Percentiles rank a stretch among this genome's conserved stretches.
phyloP scores from a whole-genome alignment of 2,888 invertebrate genomes.

The Danaus chrysippus region DNA sequence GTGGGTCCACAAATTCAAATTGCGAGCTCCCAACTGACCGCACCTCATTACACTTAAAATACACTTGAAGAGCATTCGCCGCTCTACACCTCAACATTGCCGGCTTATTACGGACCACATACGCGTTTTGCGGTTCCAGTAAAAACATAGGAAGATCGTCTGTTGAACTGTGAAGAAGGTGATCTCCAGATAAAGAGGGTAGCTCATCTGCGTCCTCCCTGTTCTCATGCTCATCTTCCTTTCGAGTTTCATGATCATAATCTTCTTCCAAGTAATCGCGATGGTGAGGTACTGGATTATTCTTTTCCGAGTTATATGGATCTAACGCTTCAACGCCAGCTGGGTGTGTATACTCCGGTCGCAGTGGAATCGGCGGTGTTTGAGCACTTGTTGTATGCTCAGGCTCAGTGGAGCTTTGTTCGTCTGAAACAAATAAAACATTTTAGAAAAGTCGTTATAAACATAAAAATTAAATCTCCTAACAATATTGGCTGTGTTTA shows the following conservation, averaged over 20 bases:
- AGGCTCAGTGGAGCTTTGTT: conserved; percentile 57
- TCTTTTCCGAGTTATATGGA: conserved; percentile 72
- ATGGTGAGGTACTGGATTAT: conserved; percentile 57
- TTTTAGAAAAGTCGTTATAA: background rate
- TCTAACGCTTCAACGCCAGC: conserved; percentile 71
- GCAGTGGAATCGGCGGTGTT: conserved; percentile 61
- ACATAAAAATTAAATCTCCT: background rate
- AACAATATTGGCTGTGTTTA: background rate
- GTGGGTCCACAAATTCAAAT: conserved; percentile 93
- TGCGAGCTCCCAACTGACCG: conserved; percentile 83
- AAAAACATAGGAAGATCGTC: conserved; percentile 91
- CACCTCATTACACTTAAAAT: conserved; percentile 94
- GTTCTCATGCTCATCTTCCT: conserved; percentile 70
- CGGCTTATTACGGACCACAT: conserved; percentile 94
- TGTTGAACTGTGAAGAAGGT: conserved; percentile 76
- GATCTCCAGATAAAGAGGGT: conserved; percentile 69
- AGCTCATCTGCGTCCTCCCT: conserved; percentile 73
- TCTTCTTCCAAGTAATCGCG: conserved; percentile 73
- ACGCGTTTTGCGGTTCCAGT: conserved; percentile 91
- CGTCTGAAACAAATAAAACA: conserved; percentile 58
- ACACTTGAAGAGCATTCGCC: conserved; percentile 91
- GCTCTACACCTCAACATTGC: conserved; percentile 94
- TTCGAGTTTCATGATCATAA: conserved; percentile 68
- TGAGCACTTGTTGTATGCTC: conserved; percentile 55
- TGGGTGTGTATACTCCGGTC: conserved; percentile 73